Evolutionary conservation across 2,888 invertebrate genomes (phyloP).

Genomic region (Andricus curvator): DNA sequence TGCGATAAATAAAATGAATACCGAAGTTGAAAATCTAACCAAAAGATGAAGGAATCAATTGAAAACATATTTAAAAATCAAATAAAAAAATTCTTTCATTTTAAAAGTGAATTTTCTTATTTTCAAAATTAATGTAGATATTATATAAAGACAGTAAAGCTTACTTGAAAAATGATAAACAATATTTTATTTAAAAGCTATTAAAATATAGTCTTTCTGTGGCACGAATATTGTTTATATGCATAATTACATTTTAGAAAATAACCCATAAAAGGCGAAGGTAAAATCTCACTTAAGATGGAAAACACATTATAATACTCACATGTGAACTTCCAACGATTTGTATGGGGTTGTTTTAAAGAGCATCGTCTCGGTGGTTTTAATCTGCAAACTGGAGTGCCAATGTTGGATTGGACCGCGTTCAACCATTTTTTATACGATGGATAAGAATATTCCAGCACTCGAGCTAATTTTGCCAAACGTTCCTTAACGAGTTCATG

Average conservation of each 20-base stretch:
- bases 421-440: conserved; percentile 70
- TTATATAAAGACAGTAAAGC: too few relatives aligned
- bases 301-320: conserved; percentile 57
- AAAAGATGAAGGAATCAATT: neutral
- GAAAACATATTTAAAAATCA: neutral
- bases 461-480: conserved; percentile 72
- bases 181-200: too few relatives aligned
- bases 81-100: neutral
- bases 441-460: conserved; percentile 71
- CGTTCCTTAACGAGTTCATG: conserved; percentile 68
- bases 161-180: too few relatives aligned
- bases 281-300: neutral
- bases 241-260: neutral
- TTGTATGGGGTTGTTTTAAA: conserved; percentile 69
- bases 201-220: neutral
- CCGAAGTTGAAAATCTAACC: neutral
- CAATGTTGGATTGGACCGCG: conserved; percentile 62
- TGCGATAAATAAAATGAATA: neutral
- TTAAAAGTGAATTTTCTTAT: too few relatives aligned
- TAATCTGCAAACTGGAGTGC: conserved; percentile 71
- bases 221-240: neutral
- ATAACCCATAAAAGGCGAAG: neutral
- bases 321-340: conserved; percentile 75
- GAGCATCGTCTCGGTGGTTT: conserved; percentile 68
- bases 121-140: too few relatives aligned